phyloP scores from a whole-genome alignment of 2,888 invertebrate genomes.

The Prostheceraeus crozeri region DNA sequence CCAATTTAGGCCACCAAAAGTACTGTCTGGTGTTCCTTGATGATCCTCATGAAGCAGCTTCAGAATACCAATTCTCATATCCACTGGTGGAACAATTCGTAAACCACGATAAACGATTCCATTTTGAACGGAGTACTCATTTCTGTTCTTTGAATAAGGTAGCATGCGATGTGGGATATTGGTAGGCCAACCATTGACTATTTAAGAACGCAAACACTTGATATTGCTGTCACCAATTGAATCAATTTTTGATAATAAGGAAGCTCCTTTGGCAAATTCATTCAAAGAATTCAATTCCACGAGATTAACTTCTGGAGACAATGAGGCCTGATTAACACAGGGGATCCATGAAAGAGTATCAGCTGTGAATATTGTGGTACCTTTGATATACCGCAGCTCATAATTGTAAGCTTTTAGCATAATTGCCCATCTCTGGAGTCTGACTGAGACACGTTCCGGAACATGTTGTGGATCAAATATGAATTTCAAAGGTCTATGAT shows the following conservation, averaged over 20 bases:
- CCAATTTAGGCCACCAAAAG: too few species aligned
- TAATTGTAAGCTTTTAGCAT: constrained; percentile 48
- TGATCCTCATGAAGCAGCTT: too few species aligned
- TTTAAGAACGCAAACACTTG: background rate
- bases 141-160: constrained; percentile 21
- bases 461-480: constrained; percentile 46
- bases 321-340: background rate
- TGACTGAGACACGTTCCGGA: constrained; percentile 41
- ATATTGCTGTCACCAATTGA: constrained; percentile 12
- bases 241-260: constrained; percentile 1
- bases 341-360: constrained; percentile 45
- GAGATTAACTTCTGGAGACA: constrained; percentile 10
- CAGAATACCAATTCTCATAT: too few species aligned
- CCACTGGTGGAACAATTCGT: too few species aligned
- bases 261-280: constrained; percentile 11
- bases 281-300: constrained; percentile 15
- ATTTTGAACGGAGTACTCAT: constrained; percentile 20
- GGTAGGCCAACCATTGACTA: constrained; percentile 23
- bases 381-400: constrained; percentile 43
- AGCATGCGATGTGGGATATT: constrained; percentile 7
- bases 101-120: constrained; percentile 29
- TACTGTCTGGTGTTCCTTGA: too few species aligned
- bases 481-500: constrained; percentile 50
- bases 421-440: constrained; percentile 43
- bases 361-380: constrained; percentile 44